Base-by-base conservation (phyloP, 2,797 vertebrate genomes). In the Sphaeramia orbicularis region DNA sequence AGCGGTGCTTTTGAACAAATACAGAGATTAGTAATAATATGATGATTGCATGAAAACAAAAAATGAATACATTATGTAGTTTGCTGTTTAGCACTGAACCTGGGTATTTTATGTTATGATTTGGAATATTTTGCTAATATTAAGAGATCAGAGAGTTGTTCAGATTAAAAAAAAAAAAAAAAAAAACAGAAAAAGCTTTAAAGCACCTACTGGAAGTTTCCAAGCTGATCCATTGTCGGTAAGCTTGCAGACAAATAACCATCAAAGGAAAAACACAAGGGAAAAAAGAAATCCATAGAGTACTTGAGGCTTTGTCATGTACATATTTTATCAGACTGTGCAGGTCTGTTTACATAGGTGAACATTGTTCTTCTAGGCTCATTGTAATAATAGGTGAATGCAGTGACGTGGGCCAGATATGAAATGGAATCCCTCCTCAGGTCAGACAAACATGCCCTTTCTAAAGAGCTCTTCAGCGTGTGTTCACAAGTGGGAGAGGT, bases 331-430 rank as follows among this genome's bases (percentile, higher is more conserved):
- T 48, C 74, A 24, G 37, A 47, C 57, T 12, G n/a, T 44, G 14
- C 52, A 57, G 51, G 52, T 71, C 50, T 77, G 42, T 83, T 81
- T 66, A 65, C 14, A 12, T 45, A 51, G 19, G 47, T 77, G 75
- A 90, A 84, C 76, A 86, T 86, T 82, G 71, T 80, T 63, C 74
- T 24, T 44, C 53, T 79, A 73, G 61, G 78, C 63, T 55, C 38
- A 40, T 45, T 47, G 54, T 53, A 66, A 80, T 76, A 59, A 69
- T 50, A 77, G 63, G 68, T 74, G 58, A 76, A 74, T 27, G 64
- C 38, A 21, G 73, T 67, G 74, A 84, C 15, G 53, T 81, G 55
- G 71, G 18, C 65, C 21, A 9, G 40, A 56, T 64, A 72, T 73
- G 45, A 76, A 74, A 79, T 76, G 65, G 66, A 40, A 59, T 71